Evolutionary conservation across 2,888 invertebrate genomes (phyloP).

Genomic region (Tachina fera): DNA sequence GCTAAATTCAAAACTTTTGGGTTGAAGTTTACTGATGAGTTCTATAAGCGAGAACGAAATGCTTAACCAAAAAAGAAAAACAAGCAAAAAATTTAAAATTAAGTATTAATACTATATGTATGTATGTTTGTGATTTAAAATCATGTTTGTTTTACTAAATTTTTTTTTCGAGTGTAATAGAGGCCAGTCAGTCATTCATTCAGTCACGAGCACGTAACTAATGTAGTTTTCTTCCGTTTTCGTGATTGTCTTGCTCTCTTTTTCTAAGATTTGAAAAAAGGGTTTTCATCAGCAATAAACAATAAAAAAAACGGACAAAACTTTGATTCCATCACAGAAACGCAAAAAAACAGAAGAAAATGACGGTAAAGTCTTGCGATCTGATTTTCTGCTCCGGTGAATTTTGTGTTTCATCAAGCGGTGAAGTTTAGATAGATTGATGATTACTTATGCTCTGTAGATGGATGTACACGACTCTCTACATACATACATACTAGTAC

Average conservation of each 20-base stretch:
- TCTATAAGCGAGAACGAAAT: no score
- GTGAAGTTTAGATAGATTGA: slow-evolving; percentile 72
- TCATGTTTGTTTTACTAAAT: not conserved
- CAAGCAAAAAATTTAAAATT: no score
- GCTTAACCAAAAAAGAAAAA: no score
- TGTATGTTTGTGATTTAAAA: not conserved
- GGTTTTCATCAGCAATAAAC: slow-evolving; percentile 53
- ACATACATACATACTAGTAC: not conserved
- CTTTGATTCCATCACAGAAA: slow-evolving; percentile 62
- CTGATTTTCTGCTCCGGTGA: slow-evolving; percentile 82
- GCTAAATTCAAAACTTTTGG: no score
- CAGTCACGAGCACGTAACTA: slow-evolving; percentile 65
- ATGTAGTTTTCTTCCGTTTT: slow-evolving; percentile 69
- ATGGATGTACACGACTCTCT: slow-evolving; percentile 55
- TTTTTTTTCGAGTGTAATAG: slow-evolving; percentile 29
- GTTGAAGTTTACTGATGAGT: no score
- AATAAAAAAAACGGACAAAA: slow-evolving; percentile 39
- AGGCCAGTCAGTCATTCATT: slow-evolving; percentile 21
- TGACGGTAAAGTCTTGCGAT: slow-evolving; percentile 73
- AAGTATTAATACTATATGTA: no score
- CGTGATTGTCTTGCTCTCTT: slow-evolving; percentile 62
- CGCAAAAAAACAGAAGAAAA: slow-evolving; percentile 41
- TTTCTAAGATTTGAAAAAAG: slow-evolving; percentile 67
- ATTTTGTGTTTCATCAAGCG: slow-evolving; percentile 76
- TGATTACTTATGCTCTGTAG: slow-evolving; percentile 63